phyloP scores from a whole-genome alignment of 1,140 invertebrate genomes.

The Drosophila sproati region DNA sequence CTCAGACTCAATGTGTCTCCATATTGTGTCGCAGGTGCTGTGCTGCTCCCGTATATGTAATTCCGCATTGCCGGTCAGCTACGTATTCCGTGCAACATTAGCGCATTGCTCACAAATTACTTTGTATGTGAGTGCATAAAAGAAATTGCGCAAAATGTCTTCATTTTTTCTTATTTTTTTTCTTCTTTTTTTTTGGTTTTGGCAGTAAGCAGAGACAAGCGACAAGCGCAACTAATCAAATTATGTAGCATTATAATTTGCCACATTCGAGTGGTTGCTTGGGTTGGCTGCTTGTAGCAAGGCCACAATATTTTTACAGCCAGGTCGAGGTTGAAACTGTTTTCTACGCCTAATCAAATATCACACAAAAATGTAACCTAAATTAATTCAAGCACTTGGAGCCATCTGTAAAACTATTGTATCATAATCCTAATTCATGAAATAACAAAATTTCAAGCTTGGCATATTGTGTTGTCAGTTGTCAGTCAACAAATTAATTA shows the following conservation, averaged over 20 bases:
- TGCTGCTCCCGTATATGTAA: constrained; percentile 1
- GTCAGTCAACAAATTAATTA: too few species aligned
- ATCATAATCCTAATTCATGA: too few species aligned
- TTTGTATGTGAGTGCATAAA: constrained; percentile 13
- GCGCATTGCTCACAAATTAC: constrained; percentile 42
- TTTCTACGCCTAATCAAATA: not conserved
- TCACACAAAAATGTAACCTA: not conserved
- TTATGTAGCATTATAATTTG: constrained; percentile 55
- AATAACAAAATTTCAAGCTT: too few species aligned
- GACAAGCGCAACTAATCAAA: constrained; percentile 67
- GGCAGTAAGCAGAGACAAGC: constrained; percentile 1
- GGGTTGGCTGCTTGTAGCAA: constrained; percentile 22
- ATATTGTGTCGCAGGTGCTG: not conserved
- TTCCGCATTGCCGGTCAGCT: constrained; percentile 41
- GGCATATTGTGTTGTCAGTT: too few species aligned
- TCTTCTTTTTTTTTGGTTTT: not conserved
- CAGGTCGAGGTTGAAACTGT: constrained; percentile 38
- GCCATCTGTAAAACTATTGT: too few species aligned
- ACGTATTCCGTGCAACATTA: not conserved
- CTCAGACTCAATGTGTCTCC: not conserved
- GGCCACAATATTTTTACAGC: constrained; percentile 2
- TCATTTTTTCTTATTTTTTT: not conserved
- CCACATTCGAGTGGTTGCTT: constrained; percentile 55
- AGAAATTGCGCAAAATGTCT: constrained; percentile 46
- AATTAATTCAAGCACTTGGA: not conserved